Base-by-base conservation (phyloP, 2,113 vertebrate genomes). In the Etia nguti region DNA sequence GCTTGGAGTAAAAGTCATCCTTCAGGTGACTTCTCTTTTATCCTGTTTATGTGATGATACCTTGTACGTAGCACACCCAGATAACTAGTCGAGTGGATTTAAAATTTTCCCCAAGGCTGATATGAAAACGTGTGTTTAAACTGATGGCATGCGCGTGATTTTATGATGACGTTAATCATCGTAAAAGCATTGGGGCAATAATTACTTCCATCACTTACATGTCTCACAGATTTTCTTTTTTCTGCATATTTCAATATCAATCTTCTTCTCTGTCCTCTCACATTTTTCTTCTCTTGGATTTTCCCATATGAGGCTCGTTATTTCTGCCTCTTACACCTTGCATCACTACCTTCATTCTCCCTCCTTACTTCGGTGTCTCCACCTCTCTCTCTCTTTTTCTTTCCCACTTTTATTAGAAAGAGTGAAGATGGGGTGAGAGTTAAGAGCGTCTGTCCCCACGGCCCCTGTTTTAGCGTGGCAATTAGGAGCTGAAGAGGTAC, bases 401-500 rank as follows among this genome's bases (percentile, higher is more conserved):
- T 79, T 85, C 79, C 79, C 62, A 59, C 36, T 70, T 84, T 26
- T 52, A 79, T 20, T 79, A 55, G 73, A 85, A 65, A 48, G 79
- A 57, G 77, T 50, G 9, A 82, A 79, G 86, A 77, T 20, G 46
- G 73, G 73, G 26, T 52, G 46, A 77, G 79, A 60, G 80, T 93
- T 52, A 56, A 20, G 34, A 65, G 81, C 80, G 10, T 41, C 46
- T 75, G 52, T 85, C 79, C 88, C 86, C 16, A 18, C n/a, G 24
- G 83, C 73, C 85, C 57, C 8, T 6, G 43, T 80, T 86, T 80
- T 52, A 87, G 79, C 29, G 12, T 22, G 8, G 81, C 90, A 88
- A 91, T 93, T 89, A 94, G 88, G 10, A 88, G 59, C 89, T 82
- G 56, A 79, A 91, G 92, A 86, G 82, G 54, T 83, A 29, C 59